Base-by-base conservation (phyloP, 2,797 vertebrate species). In the Xenentodon cancila region DNA sequence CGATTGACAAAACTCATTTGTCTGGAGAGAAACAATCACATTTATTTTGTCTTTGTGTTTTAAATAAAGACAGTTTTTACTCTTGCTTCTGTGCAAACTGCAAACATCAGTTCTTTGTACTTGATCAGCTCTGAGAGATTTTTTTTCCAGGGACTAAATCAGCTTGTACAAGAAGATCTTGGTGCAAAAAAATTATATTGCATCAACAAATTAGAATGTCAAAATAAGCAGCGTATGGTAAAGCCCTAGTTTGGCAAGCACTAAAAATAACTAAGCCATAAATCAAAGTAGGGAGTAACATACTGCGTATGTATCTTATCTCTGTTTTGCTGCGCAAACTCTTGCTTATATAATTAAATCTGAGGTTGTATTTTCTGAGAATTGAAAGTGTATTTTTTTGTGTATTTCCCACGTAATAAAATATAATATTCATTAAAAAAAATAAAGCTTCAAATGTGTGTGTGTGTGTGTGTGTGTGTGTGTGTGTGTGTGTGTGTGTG, bases 141-240 rank as follows among this genome's bases (percentile, higher is more conserved):
- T 40, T 15, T 37, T 46, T 50, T 48, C 53, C 12, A 61, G 19
- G 13, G 25, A 2, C 4, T 1, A 53, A 18, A 42, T 19, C 9
- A 34, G 13, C 5, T 32, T 27, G 37, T 17, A 37, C 25, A 55
- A 45, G 15, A 54, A 40, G 2, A 30, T 47, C 4, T 25, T 53
- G 64, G 47, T 27, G n/a, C 19, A 45, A 62, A 30, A n/a, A 62
- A 57, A 13, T 32, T 30, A 46, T 48, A 53, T 9, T 50, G 46
- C 22, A 22, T 40, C 13, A 67, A 57, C 37, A 58, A 59, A 55
- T 43, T 9, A 20, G 0, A 34, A 42, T 34, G 27, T 52, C 22
- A 62, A 48, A 45, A 32, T 32, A 42, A 53, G 48, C 15, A 57
- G 15, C 1, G 9, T 21, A 34, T 37, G 5, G 47, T 21, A 68